A percentile compares a stretch with the other conserved stretches of the same genome.
phyloP scores from a whole-genome alignment of 2,113 vertebrate genomes.

The Desmodus rotundus region DNA sequence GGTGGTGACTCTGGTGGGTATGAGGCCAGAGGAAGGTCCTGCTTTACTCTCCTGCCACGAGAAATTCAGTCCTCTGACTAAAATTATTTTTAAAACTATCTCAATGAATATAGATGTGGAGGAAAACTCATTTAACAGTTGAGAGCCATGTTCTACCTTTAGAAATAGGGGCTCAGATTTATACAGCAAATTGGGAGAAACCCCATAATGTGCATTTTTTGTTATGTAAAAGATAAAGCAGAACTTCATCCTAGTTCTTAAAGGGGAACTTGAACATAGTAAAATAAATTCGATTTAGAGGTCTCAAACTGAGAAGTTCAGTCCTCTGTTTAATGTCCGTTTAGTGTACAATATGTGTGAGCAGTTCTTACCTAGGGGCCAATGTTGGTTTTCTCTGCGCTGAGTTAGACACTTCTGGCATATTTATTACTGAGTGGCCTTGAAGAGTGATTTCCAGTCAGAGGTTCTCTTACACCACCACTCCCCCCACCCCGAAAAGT shows the following conservation, averaged over 20 bases:
- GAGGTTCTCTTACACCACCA: background rate
- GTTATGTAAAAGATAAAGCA: background rate
- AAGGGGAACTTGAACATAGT: background rate
- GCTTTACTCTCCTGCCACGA: background rate
- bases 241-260: background rate
- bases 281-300: conserved; percentile 19
- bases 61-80: background rate
- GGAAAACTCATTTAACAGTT: background rate
- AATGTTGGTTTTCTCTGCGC: background rate
- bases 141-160: background rate
- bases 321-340: background rate
- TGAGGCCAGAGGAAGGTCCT: background rate
- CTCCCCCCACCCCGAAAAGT: background rate
- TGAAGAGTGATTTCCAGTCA: background rate
- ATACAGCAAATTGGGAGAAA: background rate
- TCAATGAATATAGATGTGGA: background rate
- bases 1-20: rapidly evolving
- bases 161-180: background rate
- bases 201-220: background rate
- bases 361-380: background rate
- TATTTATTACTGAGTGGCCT: background rate
- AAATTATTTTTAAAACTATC: background rate
- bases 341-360: background rate
- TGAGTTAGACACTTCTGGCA: background rate
- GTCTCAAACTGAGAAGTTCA: background rate